Base-by-base conservation (phyloP, 2,113 vertebrate species). In the Mormyrus lacerda region DNA sequence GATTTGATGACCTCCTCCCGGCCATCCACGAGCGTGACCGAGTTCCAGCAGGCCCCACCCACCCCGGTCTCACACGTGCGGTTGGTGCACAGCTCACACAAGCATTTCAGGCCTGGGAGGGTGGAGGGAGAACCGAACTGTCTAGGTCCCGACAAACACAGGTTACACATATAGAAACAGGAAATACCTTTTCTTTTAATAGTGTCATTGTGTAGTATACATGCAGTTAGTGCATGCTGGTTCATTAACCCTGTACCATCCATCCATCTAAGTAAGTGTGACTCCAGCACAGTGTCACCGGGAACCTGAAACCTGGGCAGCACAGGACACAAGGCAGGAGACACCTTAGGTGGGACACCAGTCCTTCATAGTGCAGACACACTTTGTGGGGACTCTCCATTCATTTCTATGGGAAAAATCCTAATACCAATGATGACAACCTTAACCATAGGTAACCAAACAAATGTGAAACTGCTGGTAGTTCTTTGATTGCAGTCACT, bases 11-110 rank as follows among this genome's bases (percentile, higher is more conserved):
- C 94, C 94, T 98, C 96, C 92, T 99, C 96, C 65, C 95, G 97
- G 50, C 98, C 98, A 2, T 98, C 95, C 42, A 95, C 95, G 92
- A 99, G 91, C 96, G 98, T 99, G 89, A 99, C 98, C 0, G 98
- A 99, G 89, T 97, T 97, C 98, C 97, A 99, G 92, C 98, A 99
- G 24, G 98, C 97, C 0, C 98, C 98, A 7, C 97, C 97, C 1
- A 96, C 96, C 47, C 96, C 94, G 0, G 98, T 99, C 85, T 99
- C 97, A 91, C 98, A 99, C 39, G 96, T 98, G 92, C 97, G 96
- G 94, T 98, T 98, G 92, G 95, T 95, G 42, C 98, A 99, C 91
- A 98, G 95, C 92, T 97, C 97, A 93, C 98, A 99, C 90, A 98
- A 96, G 39, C 98, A 99, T 92, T 96, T 97, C 89, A 99, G 93